Base-by-base conservation (phyloP, 2,888 invertebrate species). In the Rotaria macrura region DNA sequence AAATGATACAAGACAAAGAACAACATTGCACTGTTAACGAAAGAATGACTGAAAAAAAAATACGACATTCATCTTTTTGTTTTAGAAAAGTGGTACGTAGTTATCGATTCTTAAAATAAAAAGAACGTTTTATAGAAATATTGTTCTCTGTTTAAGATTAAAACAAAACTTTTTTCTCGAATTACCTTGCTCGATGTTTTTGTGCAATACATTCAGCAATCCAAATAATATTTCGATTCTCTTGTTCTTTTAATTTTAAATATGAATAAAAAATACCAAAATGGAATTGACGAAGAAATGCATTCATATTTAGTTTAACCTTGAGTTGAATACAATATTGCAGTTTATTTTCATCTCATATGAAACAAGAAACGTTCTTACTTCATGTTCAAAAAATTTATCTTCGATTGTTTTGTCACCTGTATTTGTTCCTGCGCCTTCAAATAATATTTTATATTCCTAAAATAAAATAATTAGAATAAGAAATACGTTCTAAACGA, bases 121-220 rank as follows among this genome's bases (percentile, higher is more conserved):
- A 52, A 43, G 14, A 10, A 23, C 12, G 9, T n/a, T 25, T n/a
- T 43, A 25, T n/a, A n/a, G n/a, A n/a, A n/a, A n/a, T n/a, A n/a
- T n/a, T n/a, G n/a, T n/a, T n/a, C n/a, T n/a, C n/a, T n/a, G 43
- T 25, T 3, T 79, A 5, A n/a, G n/a, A 65, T 2, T n/a, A 5
- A 29, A 65, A 65, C 25, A 79, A 79, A n/a, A 6, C 10, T 7
- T 1, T 43, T 10, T 20, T n/a, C n/a, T n/a, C n/a, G 0, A 43
- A 12, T 40, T 79, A 79, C 79, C 79, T 40, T 79, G 86, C 43
- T 17, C 98, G 94, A 92, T 99, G 99, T 90, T 97, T 95, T 91
- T 99, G 99, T 85, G 99, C 97, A 38, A 99, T 97, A 92, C 99
- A 99, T 92, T 99, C 99, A 74, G 98, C 94, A 89, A 99, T 99